Base-by-base conservation (phyloP, 2,888 invertebrate species). In the Frankliniella intonsa region DNA sequence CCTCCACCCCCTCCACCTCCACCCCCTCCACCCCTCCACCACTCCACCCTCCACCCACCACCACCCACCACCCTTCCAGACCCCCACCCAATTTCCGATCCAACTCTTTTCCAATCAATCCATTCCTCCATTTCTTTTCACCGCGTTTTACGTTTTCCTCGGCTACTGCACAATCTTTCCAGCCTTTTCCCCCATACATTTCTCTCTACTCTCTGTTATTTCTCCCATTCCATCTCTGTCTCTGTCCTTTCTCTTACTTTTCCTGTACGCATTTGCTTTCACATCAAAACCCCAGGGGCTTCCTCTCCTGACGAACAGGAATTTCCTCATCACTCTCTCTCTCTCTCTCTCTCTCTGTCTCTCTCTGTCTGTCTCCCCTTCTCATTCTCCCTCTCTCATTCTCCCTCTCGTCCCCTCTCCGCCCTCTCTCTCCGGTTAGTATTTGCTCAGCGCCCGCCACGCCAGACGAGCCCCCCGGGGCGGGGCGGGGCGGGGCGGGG, bases 281-380 rank as follows among this genome's bases (percentile, higher is more conserved):
- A 55, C 55, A 19, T 55, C 38, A 19, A 76, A 76, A 76, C 69
- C 69, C 69, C 69, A 25, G 69, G 69, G 69, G 69, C 69, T 22
- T 69, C 38, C 38, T n/a, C 62, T 62, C 69, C 69, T 25, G 25
- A 76, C 69, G 12, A 76, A 76, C 69, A 76, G 69, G 69, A 76
- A 76, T 76, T 76, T 76, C 69, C 69, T 76, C 69, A 76, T 76
- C 69, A 76, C 69, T 76, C 69, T 76, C 69, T 25, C 69, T 12
- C 69, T 8, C 65, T 19, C 51, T n/a, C 65, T n/a, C 65, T 69
- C n/a, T 69, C 69, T 69, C 25, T 22, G 22, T 22, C 69, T 76
- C 69, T 76, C 69, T 25, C 25, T 22, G 22, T 22, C 69, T 76
- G 14, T 55, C 69, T 76, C 69, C 25, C 69, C 69, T 14, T 51